Evolutionary conservation across 2,797 vertebrate genomes (phyloP).

Genomic region (Tadarida brasiliensis): DNA sequence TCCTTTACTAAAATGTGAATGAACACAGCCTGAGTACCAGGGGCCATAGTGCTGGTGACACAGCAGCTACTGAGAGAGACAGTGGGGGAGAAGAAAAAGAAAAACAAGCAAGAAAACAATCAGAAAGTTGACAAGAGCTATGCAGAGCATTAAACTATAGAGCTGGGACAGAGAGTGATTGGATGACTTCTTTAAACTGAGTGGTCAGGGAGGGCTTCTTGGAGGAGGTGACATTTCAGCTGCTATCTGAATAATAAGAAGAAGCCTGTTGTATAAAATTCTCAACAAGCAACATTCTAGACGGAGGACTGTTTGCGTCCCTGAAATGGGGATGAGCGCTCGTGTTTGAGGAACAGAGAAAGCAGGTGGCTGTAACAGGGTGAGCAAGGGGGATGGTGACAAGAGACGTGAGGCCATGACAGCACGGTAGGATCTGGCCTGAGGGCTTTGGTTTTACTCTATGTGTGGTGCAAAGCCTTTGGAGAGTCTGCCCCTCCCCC

Average conservation of each 20-base stretch:
- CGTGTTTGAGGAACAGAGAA: neutral
- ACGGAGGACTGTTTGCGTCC: neutral
- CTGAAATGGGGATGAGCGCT: neutral
- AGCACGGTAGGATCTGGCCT: neutral
- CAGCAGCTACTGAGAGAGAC: neutral
- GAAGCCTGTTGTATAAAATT: neutral
- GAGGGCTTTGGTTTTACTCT: neutral
- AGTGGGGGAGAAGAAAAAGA: neutral
- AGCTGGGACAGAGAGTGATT: neutral
- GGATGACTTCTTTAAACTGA: neutral
- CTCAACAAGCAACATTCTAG: neutral
- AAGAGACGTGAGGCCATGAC: neutral
- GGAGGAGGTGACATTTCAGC: neutral
- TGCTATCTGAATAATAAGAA: neutral
- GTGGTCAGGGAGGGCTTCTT: neutral
- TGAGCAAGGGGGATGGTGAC: neutral
- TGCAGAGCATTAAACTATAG: neutral
- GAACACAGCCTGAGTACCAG: rapidly evolving
- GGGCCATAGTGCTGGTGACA: neutral
- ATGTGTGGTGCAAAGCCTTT: neutral
- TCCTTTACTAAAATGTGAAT: neutral
- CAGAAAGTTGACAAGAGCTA: neutral
- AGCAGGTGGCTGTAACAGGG: neutral
- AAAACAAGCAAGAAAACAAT: neutral
- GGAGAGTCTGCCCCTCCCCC: neutral